These are phyloP conservation scores for Octomys mimax DNA, from an alignment of 2,797 vertebrate species.

Conservation along the genomic window DNA sequence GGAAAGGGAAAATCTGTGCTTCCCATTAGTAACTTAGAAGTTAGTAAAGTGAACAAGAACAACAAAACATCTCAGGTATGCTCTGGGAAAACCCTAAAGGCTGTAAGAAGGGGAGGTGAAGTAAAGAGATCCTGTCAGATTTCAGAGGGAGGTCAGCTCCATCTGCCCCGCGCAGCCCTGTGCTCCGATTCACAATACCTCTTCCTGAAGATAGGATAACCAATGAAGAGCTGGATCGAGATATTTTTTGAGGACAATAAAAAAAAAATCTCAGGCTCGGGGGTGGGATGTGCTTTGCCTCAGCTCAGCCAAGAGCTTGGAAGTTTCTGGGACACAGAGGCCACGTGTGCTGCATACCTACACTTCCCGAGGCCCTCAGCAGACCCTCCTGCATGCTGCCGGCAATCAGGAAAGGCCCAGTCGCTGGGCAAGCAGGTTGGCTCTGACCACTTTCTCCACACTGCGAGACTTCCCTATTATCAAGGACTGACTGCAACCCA, in stretches of 20 bases:
- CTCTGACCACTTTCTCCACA: background rate
- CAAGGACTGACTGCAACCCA: background rate
- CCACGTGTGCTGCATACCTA: background rate
- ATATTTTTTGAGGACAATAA: background rate
- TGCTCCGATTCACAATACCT: background rate
- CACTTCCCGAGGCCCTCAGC: background rate
- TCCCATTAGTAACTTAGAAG: background rate
- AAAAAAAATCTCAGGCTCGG: background rate
- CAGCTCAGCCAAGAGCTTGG: background rate
- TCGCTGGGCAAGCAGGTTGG: background rate
- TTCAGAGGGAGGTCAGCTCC: background rate
- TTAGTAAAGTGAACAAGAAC: background rate
- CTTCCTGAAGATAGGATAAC: background rate
- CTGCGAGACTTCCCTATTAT: background rate
- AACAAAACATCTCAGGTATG: background rate
- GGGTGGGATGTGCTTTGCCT: accelerated
- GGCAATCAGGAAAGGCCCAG: background rate
- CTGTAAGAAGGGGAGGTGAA: background rate
- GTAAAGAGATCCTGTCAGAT: accelerated
- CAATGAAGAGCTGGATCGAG: background rate
- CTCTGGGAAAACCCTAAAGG: background rate
- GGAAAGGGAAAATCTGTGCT: background rate
- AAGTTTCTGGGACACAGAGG: background rate
- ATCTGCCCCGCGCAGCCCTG: accelerated
- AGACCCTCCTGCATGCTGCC: background rate